Evolutionary conservation across 2,888 invertebrate species (phyloP), one percentile per base, ranked within the genome.

Genomic region (Dasysyrphus tricinctus): DNA sequence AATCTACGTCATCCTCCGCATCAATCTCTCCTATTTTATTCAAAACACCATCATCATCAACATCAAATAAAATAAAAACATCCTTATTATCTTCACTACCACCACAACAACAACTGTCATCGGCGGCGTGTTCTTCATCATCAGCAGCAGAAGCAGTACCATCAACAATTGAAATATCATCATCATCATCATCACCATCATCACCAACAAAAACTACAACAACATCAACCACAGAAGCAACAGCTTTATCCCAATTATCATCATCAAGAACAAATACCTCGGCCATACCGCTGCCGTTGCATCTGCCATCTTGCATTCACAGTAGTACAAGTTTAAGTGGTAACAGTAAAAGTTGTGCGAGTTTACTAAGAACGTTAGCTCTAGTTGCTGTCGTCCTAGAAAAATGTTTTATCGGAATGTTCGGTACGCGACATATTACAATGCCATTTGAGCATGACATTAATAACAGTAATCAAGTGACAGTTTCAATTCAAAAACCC

Each of bases 311-410:
- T 61, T 78, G 69, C 72, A 86, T 51, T 74, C 51, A 49, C 47
- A 69, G 56, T 65, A 69, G 81, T 81, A 75, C 74, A 67, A 78
- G 69, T 73, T 73, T 73, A 42, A 77, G 69, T 77, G 61, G 56
- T 63, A 81, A 63, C 75, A 54, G 47, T 80, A 72, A 80, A 72
- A 69, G 32, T 75, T 63, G 78, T 80, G 57, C 70, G 19, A 72
- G 70, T 82, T 70, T 74, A 70, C 44, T 79, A 54, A 86, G 86
- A 86, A 82, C 86, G 86, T 75, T 86, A 24, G 57, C 61, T 47
- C 65, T 82, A 54, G n/a, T 82, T 47, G 65, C 67, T 56, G 67
- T 72, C 56, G 57, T 80, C 39, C 69, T 80, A 39, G 77, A 75
- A 82, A 82, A 82, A 75, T 82, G 74, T 70, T 65, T 81, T 51